phyloP scores from a whole-genome alignment of 2,888 invertebrate species.

The Melanargia galathea region DNA sequence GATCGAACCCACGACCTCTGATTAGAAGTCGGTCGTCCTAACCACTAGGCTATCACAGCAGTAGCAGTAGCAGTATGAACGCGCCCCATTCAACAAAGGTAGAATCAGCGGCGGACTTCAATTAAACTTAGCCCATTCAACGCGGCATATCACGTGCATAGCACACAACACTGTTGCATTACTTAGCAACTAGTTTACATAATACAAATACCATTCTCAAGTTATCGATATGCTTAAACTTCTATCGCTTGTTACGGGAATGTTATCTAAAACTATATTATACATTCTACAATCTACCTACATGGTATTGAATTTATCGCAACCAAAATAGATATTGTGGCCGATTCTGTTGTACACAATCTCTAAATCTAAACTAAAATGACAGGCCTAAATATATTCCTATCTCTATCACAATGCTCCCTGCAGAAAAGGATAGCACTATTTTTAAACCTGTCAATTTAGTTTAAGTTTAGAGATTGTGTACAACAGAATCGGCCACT shows the following conservation, averaged over 20 bases:
- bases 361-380: too few species aligned
- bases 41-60: too few species aligned
- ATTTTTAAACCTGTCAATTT: too few species aligned
- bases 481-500: too few species aligned
- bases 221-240: slow-evolving; percentile 28
- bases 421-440: too few species aligned
- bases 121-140: slow-evolving; percentile 66
- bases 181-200: slow-evolving; percentile 45
- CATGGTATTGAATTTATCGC: neutral
- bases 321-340: too few species aligned
- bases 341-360: too few species aligned
- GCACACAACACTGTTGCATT: slow-evolving; percentile 43
- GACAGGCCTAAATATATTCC: too few species aligned
- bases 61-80: slow-evolving; percentile 24
- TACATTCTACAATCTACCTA: neutral
- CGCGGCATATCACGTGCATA: slow-evolving; percentile 53
- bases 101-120: slow-evolving; percentile 50
- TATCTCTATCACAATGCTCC: too few species aligned
- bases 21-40: too few species aligned
- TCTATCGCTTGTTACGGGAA: slow-evolving; percentile 10
- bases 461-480: too few species aligned
- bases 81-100: slow-evolving; percentile 33
- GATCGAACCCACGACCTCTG: too few species aligned
- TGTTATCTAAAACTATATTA: neutral
- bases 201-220: slow-evolving; percentile 35